A percentile compares a stretch with the other conserved stretches of the same genome.
Evolutionary conservation across 2,888 invertebrate species (phyloP).

Genomic region (Pseudococcus jackbeardsleyi): DNA sequence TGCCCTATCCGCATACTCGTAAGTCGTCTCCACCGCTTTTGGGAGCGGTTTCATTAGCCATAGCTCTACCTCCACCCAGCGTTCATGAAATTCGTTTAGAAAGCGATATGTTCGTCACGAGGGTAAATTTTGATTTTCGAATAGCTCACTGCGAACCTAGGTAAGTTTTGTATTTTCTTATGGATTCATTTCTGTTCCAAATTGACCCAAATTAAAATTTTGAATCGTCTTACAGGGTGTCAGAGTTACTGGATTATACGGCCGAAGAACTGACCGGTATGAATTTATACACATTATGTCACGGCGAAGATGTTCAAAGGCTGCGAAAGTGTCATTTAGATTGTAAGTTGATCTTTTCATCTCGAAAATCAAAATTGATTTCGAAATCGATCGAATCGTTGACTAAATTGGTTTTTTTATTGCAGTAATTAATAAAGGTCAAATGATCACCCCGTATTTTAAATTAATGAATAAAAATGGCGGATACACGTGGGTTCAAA

Average conservation of each 20-base stretch:
- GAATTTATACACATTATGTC: constrained; percentile 93
- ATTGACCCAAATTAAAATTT: neutral
- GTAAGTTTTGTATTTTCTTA: constrained; percentile 72
- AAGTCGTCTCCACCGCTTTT: constrained; percentile 88
- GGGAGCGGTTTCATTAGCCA: constrained; percentile 95
- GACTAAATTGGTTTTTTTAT: constrained; percentile 66
- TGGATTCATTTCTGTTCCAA: neutral
- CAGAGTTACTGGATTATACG: constrained; percentile 92
- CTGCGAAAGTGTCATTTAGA: constrained; percentile 95
- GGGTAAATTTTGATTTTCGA: constrained; percentile 95
- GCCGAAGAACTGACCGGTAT: constrained; percentile 94
- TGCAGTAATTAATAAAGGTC: constrained; percentile 95
- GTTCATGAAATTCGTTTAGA: constrained; percentile 97
- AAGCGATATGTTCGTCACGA: constrained; percentile 95
- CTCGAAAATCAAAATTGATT: neutral
- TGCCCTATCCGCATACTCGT: constrained; percentile 90
- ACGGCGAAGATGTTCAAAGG: constrained; percentile 95
- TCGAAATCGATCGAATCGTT: neutral
- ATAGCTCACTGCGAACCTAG: constrained; percentile 97
- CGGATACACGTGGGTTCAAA: constrained; percentile 97
- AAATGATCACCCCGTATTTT: constrained; percentile 96
- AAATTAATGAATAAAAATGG: constrained; percentile 96
- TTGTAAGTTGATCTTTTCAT: constrained; percentile 77
- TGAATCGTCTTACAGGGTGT: constrained; percentile 77
- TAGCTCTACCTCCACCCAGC: constrained; percentile 95